Evolutionary conservation across 2,888 invertebrate species (phyloP), one percentile per base, ranked within the genome.

Genomic region (Hypena proboscidalis): DNA sequence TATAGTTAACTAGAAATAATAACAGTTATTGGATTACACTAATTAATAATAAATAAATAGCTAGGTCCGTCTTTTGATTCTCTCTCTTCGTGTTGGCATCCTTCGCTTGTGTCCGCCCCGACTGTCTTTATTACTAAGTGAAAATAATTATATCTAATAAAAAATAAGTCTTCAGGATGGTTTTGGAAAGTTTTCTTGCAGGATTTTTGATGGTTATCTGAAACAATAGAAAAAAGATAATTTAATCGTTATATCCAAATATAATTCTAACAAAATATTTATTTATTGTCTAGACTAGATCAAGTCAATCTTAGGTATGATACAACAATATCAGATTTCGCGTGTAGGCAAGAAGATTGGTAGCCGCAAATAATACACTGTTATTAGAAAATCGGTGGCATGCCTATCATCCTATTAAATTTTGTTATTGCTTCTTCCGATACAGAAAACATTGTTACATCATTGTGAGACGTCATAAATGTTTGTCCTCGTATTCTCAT

Each of bases 41-140:
- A 80, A 76, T 78, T 77, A 73, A 80, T 80, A 70, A 78, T 78
- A 80, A 88, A 87, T 87, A 87, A 86, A 85, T 85, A 82, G 77
- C 79, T 87, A 86, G 59, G 74, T 90, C 83, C 85, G 90, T 90
- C 90, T 90, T 90, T 86, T 88, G 53, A 70, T 85, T 90, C 90
- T 90, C 90, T 90, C 90, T 90, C 89, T 54, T 70, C 29, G 8
- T 74, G 67, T 88, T 88, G 83, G 82, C 89, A 87, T 88, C 73
- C 80, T 81, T 64, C 67, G 54, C 70, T 62, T 35, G 50, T 58
- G 53, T 64, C 66, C 67, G 49, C 60, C 65, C 67, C 44, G 67
- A 70, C 64, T 69, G 66, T 70, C 73, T 71, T 77, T 76, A 68
- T 49, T 37, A 66, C 77, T 78, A 82, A 69, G 60, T 66, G 66